Percentiles rank a stretch among this genome's conserved stretches.
Conservation (phyloP, 2,888 invertebrate genomes). For the Brenthis ino region DNA sequence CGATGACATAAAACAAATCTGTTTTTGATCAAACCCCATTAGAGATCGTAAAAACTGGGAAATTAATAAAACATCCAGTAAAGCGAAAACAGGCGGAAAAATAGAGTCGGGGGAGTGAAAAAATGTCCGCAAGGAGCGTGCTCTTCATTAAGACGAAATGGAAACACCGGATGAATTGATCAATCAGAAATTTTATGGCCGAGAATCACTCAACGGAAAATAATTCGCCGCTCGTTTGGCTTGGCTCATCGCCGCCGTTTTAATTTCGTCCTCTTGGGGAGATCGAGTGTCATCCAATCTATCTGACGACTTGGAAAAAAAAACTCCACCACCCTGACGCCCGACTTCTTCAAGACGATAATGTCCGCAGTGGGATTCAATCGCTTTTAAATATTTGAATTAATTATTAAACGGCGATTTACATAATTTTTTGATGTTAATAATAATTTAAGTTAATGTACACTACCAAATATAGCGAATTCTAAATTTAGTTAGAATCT, state of each 20-base stretch:
- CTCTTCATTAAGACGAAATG: slow-evolving; percentile 77
- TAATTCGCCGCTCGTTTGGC: slow-evolving; percentile 77
- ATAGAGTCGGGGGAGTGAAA: slow-evolving; percentile 64
- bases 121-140: slow-evolving; percentile 70
- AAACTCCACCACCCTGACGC: slow-evolving; percentile 54
- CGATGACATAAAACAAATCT: slow-evolving; percentile 48
- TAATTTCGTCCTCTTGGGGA: slow-evolving; percentile 80
- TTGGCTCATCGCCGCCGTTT: slow-evolving; percentile 79
- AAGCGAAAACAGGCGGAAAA: slow-evolving; percentile 78
- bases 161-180: slow-evolving; percentile 80
- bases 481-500: slow-evolving; percentile 19
- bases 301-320: slow-evolving; percentile 73
- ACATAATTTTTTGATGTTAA: not conserved
- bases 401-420: slow-evolving; percentile 5
- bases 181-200: slow-evolving; percentile 81
- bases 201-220: slow-evolving; percentile 82
- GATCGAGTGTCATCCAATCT: slow-evolving; percentile 83
- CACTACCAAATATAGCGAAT: not conserved
- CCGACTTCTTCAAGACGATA: slow-evolving; percentile 60
- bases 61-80: slow-evolving; percentile 80
- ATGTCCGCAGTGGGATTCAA: slow-evolving; percentile 65
- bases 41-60: slow-evolving; percentile 51
- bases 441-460: not conserved
- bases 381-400: slow-evolving; percentile 23
- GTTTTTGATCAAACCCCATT: slow-evolving; percentile 58